phyloP scores from a whole-genome alignment of 2,113 vertebrate species.

The Scatophagus argus region DNA sequence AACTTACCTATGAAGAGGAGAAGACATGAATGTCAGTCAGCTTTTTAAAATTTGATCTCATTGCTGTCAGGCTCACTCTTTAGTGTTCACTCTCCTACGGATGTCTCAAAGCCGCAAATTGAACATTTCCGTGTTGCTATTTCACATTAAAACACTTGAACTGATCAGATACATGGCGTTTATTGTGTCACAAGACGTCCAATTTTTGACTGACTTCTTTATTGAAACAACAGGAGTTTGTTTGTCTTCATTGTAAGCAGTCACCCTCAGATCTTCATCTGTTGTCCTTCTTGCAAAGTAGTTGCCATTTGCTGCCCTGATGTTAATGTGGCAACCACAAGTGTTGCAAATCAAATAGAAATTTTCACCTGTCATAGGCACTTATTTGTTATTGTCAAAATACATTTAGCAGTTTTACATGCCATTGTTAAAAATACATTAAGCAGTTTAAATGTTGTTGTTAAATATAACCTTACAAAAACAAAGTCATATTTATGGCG shows the following conservation, averaged over 20 bases:
- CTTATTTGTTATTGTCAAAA: too few species aligned
- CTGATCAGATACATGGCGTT: neutral
- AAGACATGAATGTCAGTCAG: too few species aligned
- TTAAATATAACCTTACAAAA: neutral
- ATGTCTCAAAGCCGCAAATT: neutral
- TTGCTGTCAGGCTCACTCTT: too few species aligned
- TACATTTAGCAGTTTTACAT: too few species aligned
- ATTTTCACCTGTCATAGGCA: too few species aligned
- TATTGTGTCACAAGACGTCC: neutral
- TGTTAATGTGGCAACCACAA: too few species aligned
- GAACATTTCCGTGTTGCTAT: neutral
- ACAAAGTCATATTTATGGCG: neutral
- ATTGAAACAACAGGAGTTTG: neutral
- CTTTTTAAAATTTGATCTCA: too few species aligned
- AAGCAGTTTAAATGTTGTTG: too few species aligned
- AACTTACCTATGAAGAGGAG: too few species aligned
- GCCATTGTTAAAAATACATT: too few species aligned
- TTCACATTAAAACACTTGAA: conserved; percentile 1
- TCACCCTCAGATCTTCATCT: neutral
- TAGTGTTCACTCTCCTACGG: neutral
- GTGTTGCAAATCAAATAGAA: too few species aligned
- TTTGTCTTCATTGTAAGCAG: neutral
- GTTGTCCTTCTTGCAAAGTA: neutral
- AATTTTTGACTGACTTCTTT: neutral
- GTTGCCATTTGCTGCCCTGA: neutral